phyloP scores from a whole-genome alignment of 2,888 invertebrate genomes.

The Drosophila borealis region DNA sequence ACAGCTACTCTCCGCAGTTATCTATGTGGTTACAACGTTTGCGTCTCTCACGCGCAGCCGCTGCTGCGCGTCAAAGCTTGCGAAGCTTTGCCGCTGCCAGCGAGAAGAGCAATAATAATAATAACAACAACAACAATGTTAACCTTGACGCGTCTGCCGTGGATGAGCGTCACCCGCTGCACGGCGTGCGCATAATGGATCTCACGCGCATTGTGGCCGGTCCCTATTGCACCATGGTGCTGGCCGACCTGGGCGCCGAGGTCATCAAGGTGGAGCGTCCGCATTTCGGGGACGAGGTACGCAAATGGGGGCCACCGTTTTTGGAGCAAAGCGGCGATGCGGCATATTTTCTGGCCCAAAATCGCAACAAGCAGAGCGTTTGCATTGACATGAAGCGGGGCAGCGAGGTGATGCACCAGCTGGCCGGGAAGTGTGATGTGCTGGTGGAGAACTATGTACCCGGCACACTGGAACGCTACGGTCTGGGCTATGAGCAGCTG shows the following conservation, averaged over 20 bases:
- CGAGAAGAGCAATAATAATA: not conserved
- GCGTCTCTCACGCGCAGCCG: conserved; percentile 23
- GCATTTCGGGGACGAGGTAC: conserved; percentile 94
- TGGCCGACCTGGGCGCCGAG: conserved; percentile 97
- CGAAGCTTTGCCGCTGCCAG: conserved; percentile 60
- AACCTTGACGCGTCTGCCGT: conserved; percentile 23
- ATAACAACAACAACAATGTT: conserved; percentile 4
- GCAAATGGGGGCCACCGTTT: conserved; percentile 98
- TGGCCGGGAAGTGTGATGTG: conserved; percentile 93
- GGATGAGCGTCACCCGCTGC: conserved; percentile 87
- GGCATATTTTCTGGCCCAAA: conserved; percentile 94
- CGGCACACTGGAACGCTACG: conserved; percentile 91
- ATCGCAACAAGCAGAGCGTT: conserved; percentile 97
- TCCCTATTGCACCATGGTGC: conserved; percentile 96
- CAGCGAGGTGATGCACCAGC: conserved; percentile 89
- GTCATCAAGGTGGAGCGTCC: conserved; percentile 96
- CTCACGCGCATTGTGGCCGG: conserved; percentile 96
- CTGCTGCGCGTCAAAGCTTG: conserved; percentile 50
- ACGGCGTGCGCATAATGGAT: conserved; percentile 91
- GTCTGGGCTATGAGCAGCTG: conserved; percentile 92
- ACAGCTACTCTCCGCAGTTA: not conserved
- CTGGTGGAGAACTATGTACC: conserved; percentile 97
- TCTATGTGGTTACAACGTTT: conserved; percentile 52
- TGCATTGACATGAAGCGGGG: conserved; percentile 92
- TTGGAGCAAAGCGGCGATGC: conserved; percentile 88